A percentile compares a stretch with the other conserved stretches of the same genome.
These are phyloP conservation scores for Bettongia penicillata DNA, from an alignment of 2,113 vertebrate genomes.

Conservation along the genomic window DNA sequence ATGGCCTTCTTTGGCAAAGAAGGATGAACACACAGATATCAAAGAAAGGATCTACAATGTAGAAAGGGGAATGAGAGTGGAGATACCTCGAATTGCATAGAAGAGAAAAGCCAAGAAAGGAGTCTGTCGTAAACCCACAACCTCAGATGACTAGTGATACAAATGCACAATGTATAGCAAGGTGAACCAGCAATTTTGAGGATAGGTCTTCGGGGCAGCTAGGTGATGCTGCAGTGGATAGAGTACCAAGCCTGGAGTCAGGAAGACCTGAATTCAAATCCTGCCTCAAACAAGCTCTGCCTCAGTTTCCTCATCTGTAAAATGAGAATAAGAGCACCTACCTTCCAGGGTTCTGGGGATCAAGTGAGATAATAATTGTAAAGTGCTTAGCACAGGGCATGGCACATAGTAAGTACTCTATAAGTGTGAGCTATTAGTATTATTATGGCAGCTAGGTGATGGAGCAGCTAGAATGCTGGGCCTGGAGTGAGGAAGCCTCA, in stretches of 20 bases:
- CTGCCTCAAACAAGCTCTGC: neutral
- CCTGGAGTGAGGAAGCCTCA: neutral
- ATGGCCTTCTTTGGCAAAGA: too few relatives aligned
- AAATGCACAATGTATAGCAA: neutral
- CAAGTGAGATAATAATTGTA: too few relatives aligned
- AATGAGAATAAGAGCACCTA: neutral
- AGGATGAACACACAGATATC: too few relatives aligned
- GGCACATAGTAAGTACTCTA: too few relatives aligned
- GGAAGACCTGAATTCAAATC: neutral
- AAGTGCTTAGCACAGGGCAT: too few relatives aligned
- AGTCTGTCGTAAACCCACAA: neutral
- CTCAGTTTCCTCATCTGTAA: neutral
- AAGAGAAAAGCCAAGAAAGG: neutral
- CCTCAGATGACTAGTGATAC: neutral
- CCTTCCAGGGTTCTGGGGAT: neutral
- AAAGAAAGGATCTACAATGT: neutral
- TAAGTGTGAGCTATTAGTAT: too few relatives aligned
- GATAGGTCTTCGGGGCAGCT: neutral
- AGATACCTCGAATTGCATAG: neutral
- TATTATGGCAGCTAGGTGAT: neutral
- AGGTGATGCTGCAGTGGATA: neutral
- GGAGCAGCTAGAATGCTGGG: neutral
- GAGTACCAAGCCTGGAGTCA: neutral
- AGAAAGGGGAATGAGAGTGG: neutral
- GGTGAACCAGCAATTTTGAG: neutral